Base-by-base conservation (phyloP, 2,113 vertebrate species). In the Heliornis fulica region DNA sequence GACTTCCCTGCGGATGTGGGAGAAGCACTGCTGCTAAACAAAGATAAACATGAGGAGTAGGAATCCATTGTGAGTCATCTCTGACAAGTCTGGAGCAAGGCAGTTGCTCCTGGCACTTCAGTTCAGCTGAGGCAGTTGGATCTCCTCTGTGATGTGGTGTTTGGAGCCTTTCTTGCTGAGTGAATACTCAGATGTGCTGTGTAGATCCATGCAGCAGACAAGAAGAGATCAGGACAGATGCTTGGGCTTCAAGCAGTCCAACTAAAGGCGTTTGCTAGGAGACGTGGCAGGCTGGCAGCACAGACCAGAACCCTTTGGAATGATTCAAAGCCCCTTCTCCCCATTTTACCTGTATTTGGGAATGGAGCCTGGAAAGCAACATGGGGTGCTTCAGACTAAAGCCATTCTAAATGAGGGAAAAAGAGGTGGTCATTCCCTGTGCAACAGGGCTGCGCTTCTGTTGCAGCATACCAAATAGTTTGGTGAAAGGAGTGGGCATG, bases 11-110 rank as follows among this genome's bases (percentile, higher is more conserved):
- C 3, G 3, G 83, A 72, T 69, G 61, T 87, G 88, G 90, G 93
- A 76, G 88, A 94, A 88, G 65, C 72, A 19, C 41, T 0, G 0
- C 79, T 93, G 86, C 82, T 83, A 84, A 78, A 48, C 0, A 36
- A 45, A 91, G 83, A 75, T 83, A 75, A 90, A 92, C 77, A n/a
- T 1, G 7, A 32, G 14, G 86, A 93, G 72, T 82, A 69, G 80
- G 93, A 89, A 92, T 86, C 56, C 7, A 2, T n/a, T 1, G 2
- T 96, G 96, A 95, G 56, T 96, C 94, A 96, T 8, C 65, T 82
- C 75, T 90, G 94, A 21, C 56, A 56, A 60, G 43, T 59, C 51
- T 71, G 71, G 43, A 68, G 72, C 1, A 2, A 86, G 51, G 76
- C 68, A 32, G 60, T 64, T 78, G 63, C 88, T 94, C 15, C 1